These are phyloP conservation scores for Ypsolopha scabrella DNA, from an alignment of 2,888 invertebrate genomes.

Conservation along the genomic window DNA sequence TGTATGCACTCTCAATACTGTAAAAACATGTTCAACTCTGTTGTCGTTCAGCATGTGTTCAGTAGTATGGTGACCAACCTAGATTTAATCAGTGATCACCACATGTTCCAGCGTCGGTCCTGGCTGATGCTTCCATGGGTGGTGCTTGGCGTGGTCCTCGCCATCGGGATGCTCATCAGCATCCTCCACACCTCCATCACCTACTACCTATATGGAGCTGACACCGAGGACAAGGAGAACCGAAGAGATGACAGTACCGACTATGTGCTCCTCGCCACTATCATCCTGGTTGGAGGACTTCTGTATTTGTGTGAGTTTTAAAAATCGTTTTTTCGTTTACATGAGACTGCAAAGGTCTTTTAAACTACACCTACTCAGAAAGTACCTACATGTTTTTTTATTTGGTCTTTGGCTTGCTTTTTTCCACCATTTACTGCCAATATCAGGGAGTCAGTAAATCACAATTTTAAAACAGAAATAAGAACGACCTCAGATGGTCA, in stretches of 20 bases:
- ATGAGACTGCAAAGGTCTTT: no score
- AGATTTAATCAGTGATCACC: no score
- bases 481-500: no score
- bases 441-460: no score
- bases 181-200: slow-evolving; percentile 83
- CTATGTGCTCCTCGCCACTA: slow-evolving; percentile 37
- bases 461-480: no score
- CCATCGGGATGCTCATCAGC: slow-evolving; percentile 81
- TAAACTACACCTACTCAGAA: no score
- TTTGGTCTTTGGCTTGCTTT: no score
- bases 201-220: slow-evolving; percentile 74
- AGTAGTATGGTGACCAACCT: background rate
- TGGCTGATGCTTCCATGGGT: slow-evolving; percentile 90
- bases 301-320: slow-evolving; percentile 50
- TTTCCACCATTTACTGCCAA: no score
- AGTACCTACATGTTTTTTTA: no score
- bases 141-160: slow-evolving; percentile 82
- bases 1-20: no score
- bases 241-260: slow-evolving; percentile 21
- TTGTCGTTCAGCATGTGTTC: background rate
- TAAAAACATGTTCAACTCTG: no score
- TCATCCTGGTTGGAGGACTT: slow-evolving; percentile 52
- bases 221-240: background rate
- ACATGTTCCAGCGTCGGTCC: slow-evolving; percentile 76
- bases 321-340: background rate